Conservation (phyloP, 2,797 vertebrate species). For the Petrocephalus sullivani region DNA sequence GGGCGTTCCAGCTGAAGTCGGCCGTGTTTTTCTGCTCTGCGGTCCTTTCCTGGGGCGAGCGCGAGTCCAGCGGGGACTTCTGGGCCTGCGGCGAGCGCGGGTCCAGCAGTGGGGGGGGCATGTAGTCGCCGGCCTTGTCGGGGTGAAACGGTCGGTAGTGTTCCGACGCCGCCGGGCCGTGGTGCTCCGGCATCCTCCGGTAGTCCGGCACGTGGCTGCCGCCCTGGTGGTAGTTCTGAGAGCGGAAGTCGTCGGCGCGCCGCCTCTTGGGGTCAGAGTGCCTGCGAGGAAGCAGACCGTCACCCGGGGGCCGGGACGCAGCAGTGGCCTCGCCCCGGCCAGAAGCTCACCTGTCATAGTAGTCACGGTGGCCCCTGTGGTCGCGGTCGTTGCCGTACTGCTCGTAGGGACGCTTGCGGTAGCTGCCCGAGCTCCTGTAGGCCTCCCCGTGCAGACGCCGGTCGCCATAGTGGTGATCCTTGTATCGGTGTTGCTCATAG, state of each 20-base stretch:
- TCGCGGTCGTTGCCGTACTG: conserved; percentile 90
- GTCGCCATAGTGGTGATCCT: conserved; percentile 88
- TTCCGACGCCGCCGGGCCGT: conserved; percentile 74
- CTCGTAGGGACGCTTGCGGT: conserved; percentile 86
- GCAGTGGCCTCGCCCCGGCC: neutral
- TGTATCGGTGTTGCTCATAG: conserved; percentile 88
- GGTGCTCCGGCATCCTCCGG: conserved; percentile 84
- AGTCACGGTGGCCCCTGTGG: conserved; percentile 85
- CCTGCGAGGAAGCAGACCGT: conserved; percentile 50
- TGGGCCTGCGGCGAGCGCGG: conserved; percentile 87
- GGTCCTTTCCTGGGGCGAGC: conserved; percentile 81
- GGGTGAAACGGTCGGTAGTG: conserved; percentile 86
- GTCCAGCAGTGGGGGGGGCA: conserved; percentile 75
- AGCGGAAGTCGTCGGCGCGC: conserved; percentile 78
- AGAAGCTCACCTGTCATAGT: conserved; percentile 82
- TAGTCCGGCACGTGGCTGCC: conserved; percentile 82
- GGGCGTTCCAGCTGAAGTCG: conserved; percentile 87
- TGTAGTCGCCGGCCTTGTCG: conserved; percentile 73
- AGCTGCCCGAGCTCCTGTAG: conserved; percentile 80
- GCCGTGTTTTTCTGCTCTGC: conserved; percentile 73
- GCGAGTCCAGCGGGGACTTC: conserved; percentile 86
- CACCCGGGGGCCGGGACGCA: too few relatives aligned
- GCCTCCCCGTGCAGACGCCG: conserved; percentile 76
- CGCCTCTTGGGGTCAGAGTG: conserved; percentile 86
- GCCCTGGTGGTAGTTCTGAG: conserved; percentile 66